Base-by-base conservation (phyloP, 2,888 invertebrate species). In the Mactromeris polynyma region DNA sequence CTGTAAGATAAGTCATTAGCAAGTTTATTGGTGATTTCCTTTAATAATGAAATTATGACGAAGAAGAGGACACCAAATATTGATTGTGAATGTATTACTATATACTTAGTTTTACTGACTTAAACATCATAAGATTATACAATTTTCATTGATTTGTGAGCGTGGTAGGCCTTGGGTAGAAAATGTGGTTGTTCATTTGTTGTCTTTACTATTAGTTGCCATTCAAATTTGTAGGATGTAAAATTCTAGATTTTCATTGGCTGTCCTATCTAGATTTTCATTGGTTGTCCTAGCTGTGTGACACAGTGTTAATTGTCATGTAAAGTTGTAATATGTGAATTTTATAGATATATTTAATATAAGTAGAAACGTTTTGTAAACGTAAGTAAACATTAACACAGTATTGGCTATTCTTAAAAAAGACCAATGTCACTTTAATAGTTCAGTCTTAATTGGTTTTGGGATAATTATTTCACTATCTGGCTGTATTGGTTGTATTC, bases 1-100 rank as follows among this genome's bases (percentile, higher is more conserved):
- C 85, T 79, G 26, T 80, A 64, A 77, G 78, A 84, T 77, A 84
- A 19, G 73, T 84, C 84, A 84, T 54, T 84, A 84, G 78, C 36
- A 69, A 46, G 26, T 84, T 84, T 78, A 54, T 2, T 77, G 84
- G 38, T 33, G 46, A 84, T 84, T 84, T 84, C 84, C 84, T 84
- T 78, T 51, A 84, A 84, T 84, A 51, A 79, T 46, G 40, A 40
- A 73, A 73, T 73, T 73, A 73, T 73, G 36, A 17, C 26, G 36
- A 33, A 73, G 33, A 33, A 31, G 31, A 33, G 31, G 31, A 36
- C 36, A 36, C 33, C 2, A 19, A 73, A 36, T 73, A 73, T 73
- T 73, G 73, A 73, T 73, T 73, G 26, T 73, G 36, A 14, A 26
- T 36, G 73, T 73, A 73, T 19, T 17, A 64, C 26, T 9, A 26